Evolutionary conservation across 2,888 invertebrate genomes (phyloP).

Genomic region (Phytoseiulus persimilis): DNA sequence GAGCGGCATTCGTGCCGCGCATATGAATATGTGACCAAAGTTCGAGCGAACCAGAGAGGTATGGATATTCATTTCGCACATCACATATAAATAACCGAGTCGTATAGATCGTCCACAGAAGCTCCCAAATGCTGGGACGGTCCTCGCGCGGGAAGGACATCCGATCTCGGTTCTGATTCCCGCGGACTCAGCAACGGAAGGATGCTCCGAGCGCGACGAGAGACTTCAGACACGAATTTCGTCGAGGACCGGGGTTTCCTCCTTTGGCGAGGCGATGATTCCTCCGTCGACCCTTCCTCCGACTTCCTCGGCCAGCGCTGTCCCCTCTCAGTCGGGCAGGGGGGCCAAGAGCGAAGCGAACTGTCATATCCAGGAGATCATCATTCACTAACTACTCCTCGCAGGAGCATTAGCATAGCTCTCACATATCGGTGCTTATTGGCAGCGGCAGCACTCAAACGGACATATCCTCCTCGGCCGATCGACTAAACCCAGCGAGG

Average conservation of each 20-base stretch:
- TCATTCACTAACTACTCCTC: constrained; percentile 36
- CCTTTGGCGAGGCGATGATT: no score
- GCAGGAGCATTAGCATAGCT: constrained; percentile 5
- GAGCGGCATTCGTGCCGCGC: neutral
- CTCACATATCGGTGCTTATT: constrained; percentile 5
- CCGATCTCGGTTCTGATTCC: neutral
- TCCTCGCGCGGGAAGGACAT: no score
- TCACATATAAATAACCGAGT: no score
- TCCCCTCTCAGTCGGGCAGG: neutral
- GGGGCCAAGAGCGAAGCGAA: constrained; percentile 26
- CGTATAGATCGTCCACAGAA: no score
- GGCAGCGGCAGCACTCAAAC: neutral
- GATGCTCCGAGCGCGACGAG: no score
- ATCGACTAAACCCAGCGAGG: neutral
- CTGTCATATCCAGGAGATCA: constrained; percentile 36
- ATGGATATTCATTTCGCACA: neutral
- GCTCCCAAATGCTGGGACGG: no score
- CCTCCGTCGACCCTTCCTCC: neutral
- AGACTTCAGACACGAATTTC: neutral
- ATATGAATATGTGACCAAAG: neutral
- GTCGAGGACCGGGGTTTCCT: neutral
- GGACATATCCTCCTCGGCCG: neutral
- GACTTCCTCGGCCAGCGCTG: neutral
- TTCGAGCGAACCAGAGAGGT: neutral
- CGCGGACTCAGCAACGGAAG: neutral